Evolutionary conservation across 2,888 invertebrate species (phyloP), one percentile per base, ranked within the genome.

Genomic region (Leucoma salicis): DNA sequence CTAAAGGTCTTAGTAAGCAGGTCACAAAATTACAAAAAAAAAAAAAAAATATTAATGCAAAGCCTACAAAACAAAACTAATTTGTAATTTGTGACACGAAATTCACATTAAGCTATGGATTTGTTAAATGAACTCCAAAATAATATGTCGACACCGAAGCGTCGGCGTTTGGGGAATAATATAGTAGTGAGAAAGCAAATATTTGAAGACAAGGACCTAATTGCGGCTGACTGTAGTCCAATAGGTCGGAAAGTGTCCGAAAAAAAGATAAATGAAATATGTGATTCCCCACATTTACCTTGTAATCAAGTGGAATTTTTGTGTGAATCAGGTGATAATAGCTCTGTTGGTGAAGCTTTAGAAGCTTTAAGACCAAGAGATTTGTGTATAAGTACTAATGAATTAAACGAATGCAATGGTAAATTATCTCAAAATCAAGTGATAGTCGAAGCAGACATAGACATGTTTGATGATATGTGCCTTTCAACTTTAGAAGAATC

Each of bases 291-390:
- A 1, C 76, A 78, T 33, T 61, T 89, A 44, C 88, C 88, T 3
- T 86, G 84, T 28, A 89, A 88, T 65, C 88, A 89, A 74, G 71
- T 81, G 11, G 82, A 89, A 57, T 88, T 78, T 63, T 53, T 87
- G 21, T 66, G 70, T 42, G 78, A 82, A 43, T 80, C 83, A 0
- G 70, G 62, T 10, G 74, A 73, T 35, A 76, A 66, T 27, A 74
- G 63, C 10, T 59, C 54, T 4, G 66, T 57, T 47, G 71, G 77
- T 21, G 74, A n/a, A n/a, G n/a, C n/a, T n/a, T n/a, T n/a, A n/a
- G n/a, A n/a, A n/a, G n/a, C n/a, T n/a, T n/a, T n/a, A n/a, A n/a
- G n/a, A n/a, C n/a, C n/a, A n/a, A n/a, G n/a, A n/a, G n/a, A n/a
- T n/a, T 61, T 80, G 59, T 56, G 66, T 21, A 58, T 69, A 42